phyloP scores from a whole-genome alignment of 2,797 vertebrate species.

The Galaxias olidus region DNA sequence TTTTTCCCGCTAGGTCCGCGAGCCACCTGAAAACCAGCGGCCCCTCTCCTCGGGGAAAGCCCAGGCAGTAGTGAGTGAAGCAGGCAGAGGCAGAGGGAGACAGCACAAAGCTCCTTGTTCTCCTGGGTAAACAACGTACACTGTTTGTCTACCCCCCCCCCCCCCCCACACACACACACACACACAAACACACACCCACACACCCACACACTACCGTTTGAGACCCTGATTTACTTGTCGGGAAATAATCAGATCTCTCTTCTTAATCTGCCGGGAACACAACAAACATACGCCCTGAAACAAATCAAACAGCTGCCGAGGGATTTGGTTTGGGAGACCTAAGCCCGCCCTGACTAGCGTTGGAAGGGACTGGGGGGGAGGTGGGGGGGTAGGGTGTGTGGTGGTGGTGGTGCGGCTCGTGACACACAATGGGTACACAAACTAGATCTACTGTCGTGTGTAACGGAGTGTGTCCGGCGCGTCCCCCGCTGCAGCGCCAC shows the following conservation, averaged over 20 bases:
- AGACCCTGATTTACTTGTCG: slow-evolving; percentile 49
- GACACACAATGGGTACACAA: too few relatives aligned
- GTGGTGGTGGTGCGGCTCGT: too few relatives aligned
- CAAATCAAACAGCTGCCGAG: slow-evolving; percentile 56
- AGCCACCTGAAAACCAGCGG: too few relatives aligned
- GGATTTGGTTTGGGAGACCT: slow-evolving; percentile 43
- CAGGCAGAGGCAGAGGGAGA: slow-evolving; percentile 58
- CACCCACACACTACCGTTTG: slow-evolving; percentile 18
- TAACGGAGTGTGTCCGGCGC: slow-evolving; percentile 46
- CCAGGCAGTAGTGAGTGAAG: not conserved
- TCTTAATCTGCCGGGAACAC: slow-evolving; percentile 59
- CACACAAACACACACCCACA: too few relatives aligned
- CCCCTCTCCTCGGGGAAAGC: slow-evolving; percentile 46
- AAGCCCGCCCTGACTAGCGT: slow-evolving; percentile 19
- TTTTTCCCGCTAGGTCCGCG: too few relatives aligned
- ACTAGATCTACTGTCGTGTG: slow-evolving; percentile 13
- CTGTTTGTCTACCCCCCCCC: slow-evolving; percentile 42
- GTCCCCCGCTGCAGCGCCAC: slow-evolving; percentile 39
- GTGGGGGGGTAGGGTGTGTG: not conserved
- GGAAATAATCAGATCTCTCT: slow-evolving; percentile 59
- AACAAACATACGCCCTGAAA: slow-evolving; percentile 44
- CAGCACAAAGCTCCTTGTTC: slow-evolving; percentile 58
- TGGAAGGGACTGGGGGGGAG: slow-evolving; percentile 18
- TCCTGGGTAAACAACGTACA: slow-evolving; percentile 44
- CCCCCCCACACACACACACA: slow-evolving; percentile 18